Conservation (phyloP, 2,113 vertebrate genomes). For the Regulus satrapa region DNA sequence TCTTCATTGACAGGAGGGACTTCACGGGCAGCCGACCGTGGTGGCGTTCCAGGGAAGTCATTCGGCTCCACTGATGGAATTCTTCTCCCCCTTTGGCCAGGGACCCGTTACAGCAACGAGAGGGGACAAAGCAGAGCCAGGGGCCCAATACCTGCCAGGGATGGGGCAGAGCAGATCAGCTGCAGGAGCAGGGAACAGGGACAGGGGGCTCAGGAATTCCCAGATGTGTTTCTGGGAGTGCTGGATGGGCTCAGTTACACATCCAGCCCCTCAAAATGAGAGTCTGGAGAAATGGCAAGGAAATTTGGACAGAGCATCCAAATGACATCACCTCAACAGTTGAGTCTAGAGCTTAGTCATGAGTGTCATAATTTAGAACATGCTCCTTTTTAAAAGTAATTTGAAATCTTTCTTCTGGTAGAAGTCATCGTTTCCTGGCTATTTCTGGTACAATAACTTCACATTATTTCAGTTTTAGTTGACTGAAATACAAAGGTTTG, state of each 20-base stretch:
- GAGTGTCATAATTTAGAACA: not conserved
- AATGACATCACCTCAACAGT: not conserved
- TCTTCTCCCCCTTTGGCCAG: not conserved
- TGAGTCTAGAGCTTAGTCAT: slow-evolving; percentile 32
- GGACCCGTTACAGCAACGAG: not conserved
- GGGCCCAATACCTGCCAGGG: not conserved
- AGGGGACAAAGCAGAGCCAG: not conserved
- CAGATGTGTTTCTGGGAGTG: not conserved
- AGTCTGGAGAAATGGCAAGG: not conserved
- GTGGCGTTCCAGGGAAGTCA: not conserved
- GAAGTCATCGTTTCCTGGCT: not conserved
- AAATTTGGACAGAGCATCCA: not conserved
- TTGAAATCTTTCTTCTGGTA: slow-evolving; percentile 26
- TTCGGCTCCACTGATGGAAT: not conserved
- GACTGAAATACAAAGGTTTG: not conserved
- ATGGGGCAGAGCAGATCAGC: not conserved
- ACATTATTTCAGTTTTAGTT: not conserved
- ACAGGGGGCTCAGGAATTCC: not conserved
- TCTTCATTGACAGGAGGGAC: not conserved
- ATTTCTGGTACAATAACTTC: not conserved
- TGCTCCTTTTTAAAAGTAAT: not conserved
- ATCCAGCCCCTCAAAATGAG: not conserved
- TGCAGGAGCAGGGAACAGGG: not conserved
- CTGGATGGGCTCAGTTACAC: not conserved
- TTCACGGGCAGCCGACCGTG: accelerated